Conservation (phyloP, 2,888 invertebrate species). For the Hirtodrosophila cameraria region DNA sequence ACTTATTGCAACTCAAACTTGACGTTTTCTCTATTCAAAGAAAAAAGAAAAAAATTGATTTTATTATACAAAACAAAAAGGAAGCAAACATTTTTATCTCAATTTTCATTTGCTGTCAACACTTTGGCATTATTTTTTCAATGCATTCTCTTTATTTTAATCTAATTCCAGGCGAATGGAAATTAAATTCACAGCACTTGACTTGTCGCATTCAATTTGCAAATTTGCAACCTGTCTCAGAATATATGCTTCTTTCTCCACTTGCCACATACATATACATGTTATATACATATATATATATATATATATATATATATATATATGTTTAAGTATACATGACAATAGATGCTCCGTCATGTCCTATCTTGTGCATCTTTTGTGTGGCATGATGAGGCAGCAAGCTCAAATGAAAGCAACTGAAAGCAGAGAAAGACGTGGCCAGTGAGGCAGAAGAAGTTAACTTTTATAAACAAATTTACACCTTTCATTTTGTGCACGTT, state of each 20-base stretch:
- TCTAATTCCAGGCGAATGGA: slow-evolving; percentile 67
- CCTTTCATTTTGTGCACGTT: slow-evolving; percentile 72
- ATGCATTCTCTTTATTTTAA: slow-evolving; percentile 41
- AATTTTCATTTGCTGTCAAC: slow-evolving; percentile 14
- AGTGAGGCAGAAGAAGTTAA: slow-evolving; percentile 57
- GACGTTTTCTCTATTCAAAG: no score
- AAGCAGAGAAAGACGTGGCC: slow-evolving; percentile 18
- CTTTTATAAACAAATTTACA: slow-evolving; percentile 75
- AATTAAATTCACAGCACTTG: slow-evolving; percentile 76
- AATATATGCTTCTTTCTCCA: no score
- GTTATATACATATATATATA: slow-evolving; percentile 3
- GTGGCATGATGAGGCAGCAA: slow-evolving; percentile 6
- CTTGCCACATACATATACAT: no score
- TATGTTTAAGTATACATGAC: no score
- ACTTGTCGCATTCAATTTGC: slow-evolving; percentile 76
- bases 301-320: not conserved
- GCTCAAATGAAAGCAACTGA: not conserved
- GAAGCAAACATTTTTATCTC: slow-evolving; percentile 5
- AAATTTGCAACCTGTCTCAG: slow-evolving; percentile 39
- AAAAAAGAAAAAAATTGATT: no score
- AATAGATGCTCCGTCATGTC: slow-evolving; percentile 49
- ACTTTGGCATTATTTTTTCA: slow-evolving; percentile 20
- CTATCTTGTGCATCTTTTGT: slow-evolving; percentile 41
- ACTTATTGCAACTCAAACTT: no score
- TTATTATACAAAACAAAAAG: not conserved